Evolutionary conservation across 2,113 vertebrate species (phyloP), one percentile per base, ranked within the genome.

Genomic region (Rhabdornis inornatus): DNA sequence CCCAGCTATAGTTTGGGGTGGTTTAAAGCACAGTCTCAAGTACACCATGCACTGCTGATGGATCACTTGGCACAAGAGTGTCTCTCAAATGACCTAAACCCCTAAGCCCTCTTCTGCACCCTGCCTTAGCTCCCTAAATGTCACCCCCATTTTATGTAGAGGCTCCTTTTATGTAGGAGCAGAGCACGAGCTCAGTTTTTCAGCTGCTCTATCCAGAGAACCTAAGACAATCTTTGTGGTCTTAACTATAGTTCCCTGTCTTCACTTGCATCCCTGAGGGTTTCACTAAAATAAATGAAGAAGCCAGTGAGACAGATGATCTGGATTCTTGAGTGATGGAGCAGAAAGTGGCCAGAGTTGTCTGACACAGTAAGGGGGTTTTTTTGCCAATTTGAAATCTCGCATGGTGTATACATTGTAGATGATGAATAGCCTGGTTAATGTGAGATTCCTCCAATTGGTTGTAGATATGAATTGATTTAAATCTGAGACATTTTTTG

Each of bases 41-140:
- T 7, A 31, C 16, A 65, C 10, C 19, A 20, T 2, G 8, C 0
- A 5, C 28, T 83, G 47, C 19, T 75, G 68, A 28, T 1, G 2
- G 52, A 42, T 47, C 25, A 7, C 40, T 71, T 55, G 50, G 55
- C 35, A 50, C 13, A 24, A 59, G 42, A 60, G 18, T 33, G 11
- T 71, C 25, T 52, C 28, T 11, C 3, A 21, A 4, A 35, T 8
- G 7, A 52, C 40, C 23, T 39, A 18, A 71, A n/a, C 4, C 66
- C 7, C 11, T 72, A 6, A 57, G 45, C 11, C 12, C 15, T 52
- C 37, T 44, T 6, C 65, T 64, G 52, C 9, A 2, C 23, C 35
- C 37, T 79, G 27, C 55, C 15, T 64, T 5, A 13, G 14, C 35
- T 44, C 17, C 60, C 31, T 45, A 7, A n/a, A 45, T 12, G 10